Evolutionary conservation across 2,113 vertebrate species (phyloP).

Genomic region (Platanista minor): DNA sequence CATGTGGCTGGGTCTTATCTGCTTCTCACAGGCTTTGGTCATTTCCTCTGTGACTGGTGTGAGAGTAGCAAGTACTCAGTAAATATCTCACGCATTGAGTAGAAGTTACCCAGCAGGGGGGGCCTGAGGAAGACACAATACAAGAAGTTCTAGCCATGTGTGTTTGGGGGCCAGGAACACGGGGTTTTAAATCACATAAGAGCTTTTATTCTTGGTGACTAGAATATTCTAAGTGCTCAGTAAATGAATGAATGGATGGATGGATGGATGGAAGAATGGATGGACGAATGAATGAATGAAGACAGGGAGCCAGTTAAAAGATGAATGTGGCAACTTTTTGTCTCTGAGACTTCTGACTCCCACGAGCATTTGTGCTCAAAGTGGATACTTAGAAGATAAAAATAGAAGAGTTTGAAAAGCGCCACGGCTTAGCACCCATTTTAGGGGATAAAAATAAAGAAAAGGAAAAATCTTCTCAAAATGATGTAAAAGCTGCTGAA

Average conservation of each 20-base stretch:
- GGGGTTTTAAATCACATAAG: not conserved
- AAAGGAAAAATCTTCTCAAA: constrained; percentile 44
- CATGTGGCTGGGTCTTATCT: not conserved
- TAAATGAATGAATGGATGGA: not conserved
- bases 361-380: not conserved
- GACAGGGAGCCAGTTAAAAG: no score
- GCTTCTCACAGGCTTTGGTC: no score
- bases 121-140: rapidly evolving
- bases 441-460: not conserved
- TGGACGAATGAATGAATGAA: not conserved
- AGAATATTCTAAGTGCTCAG: not conserved
- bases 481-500: not conserved
- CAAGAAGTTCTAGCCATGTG: not conserved
- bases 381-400: not conserved
- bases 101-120: rapidly evolving
- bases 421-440: not conserved
- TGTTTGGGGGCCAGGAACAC: not conserved
- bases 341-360: not conserved
- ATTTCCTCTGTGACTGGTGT: not conserved
- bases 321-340: rapidly evolving
- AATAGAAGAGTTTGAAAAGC: not conserved
- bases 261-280: not conserved
- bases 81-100: not conserved
- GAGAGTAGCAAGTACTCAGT: rapidly evolving
- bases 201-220: not conserved